Conservation (phyloP, 1,140 invertebrate species). For the Bombus waltoni region DNA sequence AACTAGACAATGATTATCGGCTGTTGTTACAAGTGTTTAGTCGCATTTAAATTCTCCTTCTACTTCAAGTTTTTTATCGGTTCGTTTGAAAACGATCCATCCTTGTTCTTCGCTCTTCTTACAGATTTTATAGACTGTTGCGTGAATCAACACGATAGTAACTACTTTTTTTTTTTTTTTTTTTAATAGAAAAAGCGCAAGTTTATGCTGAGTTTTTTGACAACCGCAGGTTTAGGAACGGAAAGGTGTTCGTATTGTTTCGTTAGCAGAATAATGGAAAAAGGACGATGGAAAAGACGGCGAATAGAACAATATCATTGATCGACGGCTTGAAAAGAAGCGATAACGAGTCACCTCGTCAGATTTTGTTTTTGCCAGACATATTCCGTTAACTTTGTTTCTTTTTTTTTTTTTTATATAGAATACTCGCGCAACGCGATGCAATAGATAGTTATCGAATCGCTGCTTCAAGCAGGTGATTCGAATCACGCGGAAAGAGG, state of each 20-base stretch:
- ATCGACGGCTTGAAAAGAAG: neutral
- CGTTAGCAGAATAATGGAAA: neutral
- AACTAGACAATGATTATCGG: neutral
- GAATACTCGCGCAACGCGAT: conserved; percentile 6
- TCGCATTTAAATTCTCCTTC: conserved; percentile 32
- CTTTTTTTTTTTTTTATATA: neutral
- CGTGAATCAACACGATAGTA: conserved; percentile 29
- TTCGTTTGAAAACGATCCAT: conserved; percentile 27
- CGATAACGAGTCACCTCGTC: conserved; percentile 1
- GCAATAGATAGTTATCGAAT: conserved; percentile 35
- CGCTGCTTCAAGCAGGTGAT: conserved; percentile 24
- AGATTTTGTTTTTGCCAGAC: conserved; percentile 4
- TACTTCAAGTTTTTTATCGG: neutral
- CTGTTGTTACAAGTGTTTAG: conserved; percentile 41
- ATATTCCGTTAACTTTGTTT: conserved; percentile 16
- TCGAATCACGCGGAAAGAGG: conserved; percentile 22
- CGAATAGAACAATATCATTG: neutral
- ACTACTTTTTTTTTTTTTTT: conserved; percentile 36
- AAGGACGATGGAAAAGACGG: neutral
- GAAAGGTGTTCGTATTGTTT: neutral
- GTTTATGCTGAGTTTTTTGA: conserved; percentile 15
- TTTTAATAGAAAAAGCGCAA: neutral
- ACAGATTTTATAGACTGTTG: conserved; percentile 48
- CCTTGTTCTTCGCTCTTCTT: conserved; percentile 37
- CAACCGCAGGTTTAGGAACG: conserved; percentile 15